Base-by-base conservation (phyloP, 2,113 vertebrate genomes). In the Labeo catla region DNA sequence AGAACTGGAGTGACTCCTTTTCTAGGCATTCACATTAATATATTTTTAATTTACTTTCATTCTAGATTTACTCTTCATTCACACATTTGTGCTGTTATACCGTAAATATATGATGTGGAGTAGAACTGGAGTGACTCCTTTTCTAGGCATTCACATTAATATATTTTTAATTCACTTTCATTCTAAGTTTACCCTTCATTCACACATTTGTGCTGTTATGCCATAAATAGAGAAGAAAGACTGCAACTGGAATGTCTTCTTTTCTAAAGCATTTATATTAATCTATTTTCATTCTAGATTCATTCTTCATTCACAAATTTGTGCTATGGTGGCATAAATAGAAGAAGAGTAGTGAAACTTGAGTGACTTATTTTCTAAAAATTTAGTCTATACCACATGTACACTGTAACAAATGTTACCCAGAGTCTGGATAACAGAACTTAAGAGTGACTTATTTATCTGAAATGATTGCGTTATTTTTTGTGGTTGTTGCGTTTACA, bases 361-460 rank as follows among this genome's bases (percentile, higher is more conserved):
- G n/a, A 76, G 11, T 76, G n/a, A 76, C n/a, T 76, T 23, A 3
- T 76, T 72, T 72, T n/a, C 61, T 61, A n/a, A 8, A 61, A 61
- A 61, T 77, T 28, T 15, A 68, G 1, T 13, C 16, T 39, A 36
- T 28, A 43, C 21, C 16, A 19, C 66, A 36, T 47, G 43, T 23
- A 49, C 43, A 1, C 43, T 49, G 34, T 8, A 78, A 39, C 9
- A 16, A 72, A 15, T 36, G 15, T 57, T 43, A 43, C 1, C 21
- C 10, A 57, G 5, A 11, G 34, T 83, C 21, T 19, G 52, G 1
- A 59, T 34, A 78, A 43, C 52, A 59, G 34, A 79, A 43, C 9
- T 28, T 23, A 68, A 50, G 63, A 77, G 15, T 36, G 13, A 50
- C 61, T 68, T 68, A 8, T n/a, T 82, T 82, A 66, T 82, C 15